Percentiles rank a stretch among this genome's conserved stretches.
These are phyloP conservation scores for Hapalemur alaotrensis DNA, from an alignment of 2,797 vertebrate species.

Conservation along the genomic window DNA sequence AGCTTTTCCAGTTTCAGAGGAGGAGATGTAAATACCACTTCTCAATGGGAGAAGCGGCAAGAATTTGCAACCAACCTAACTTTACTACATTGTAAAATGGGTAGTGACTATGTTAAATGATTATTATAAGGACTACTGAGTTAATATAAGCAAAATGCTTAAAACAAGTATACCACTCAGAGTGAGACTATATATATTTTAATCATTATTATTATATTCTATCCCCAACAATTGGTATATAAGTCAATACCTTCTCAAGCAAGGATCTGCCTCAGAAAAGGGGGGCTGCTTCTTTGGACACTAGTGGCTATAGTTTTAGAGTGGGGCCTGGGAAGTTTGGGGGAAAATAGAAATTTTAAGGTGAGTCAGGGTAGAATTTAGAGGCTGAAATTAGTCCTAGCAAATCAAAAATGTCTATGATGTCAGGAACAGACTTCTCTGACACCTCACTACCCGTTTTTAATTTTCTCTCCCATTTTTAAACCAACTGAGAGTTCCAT, in stretches of 20 bases:
- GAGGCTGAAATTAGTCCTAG: conserved; percentile 10
- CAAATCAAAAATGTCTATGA: neutral
- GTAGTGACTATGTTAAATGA: neutral
- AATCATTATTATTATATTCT: neutral
- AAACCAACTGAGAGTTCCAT: neutral
- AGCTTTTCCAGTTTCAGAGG: neutral
- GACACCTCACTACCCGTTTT: neutral
- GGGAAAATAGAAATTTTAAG: neutral
- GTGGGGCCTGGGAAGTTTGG: neutral
- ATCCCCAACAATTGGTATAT: neutral
- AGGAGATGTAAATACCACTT: neutral
- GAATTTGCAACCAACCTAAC: neutral
- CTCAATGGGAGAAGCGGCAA: neutral
- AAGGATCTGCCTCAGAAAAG: neutral
- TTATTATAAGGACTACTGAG: neutral
- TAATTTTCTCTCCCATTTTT: neutral
- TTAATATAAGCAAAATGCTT: neutral
- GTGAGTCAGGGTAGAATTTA: neutral
- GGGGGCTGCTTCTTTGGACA: neutral
- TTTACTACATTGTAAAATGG: neutral
- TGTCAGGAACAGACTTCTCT: neutral
- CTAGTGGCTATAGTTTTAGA: neutral
- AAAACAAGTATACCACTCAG: neutral
- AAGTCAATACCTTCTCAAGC: neutral
- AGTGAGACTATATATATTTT: neutral